Percentiles rank a stretch among this genome's conserved stretches.
These are phyloP conservation scores for Sciurus carolinensis DNA, from an alignment of 2,797 vertebrate genomes.

Conservation along the genomic window DNA sequence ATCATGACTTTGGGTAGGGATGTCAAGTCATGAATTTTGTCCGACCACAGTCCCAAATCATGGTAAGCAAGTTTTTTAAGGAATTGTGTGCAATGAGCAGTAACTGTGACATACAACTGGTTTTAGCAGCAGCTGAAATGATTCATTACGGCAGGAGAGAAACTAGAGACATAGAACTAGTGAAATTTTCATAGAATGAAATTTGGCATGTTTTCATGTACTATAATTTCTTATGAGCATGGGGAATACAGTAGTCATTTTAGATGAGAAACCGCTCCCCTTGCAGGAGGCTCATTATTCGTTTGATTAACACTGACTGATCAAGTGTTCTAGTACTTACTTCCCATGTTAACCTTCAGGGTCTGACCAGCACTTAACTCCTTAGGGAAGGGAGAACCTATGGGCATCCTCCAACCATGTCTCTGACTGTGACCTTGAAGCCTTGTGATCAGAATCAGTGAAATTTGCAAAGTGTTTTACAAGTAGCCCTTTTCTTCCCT, in stretches of 20 bases:
- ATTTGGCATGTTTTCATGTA: not conserved
- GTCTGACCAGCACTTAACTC: not conserved
- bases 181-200: not conserved
- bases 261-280: not conserved
- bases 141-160: not conserved
- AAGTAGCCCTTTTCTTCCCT: not conserved
- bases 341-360: not conserved
- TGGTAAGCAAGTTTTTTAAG: not conserved
- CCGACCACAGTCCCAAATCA: not conserved
- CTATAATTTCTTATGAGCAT: not conserved
- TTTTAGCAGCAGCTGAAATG: not conserved
- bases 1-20: not conserved
- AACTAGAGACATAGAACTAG: not conserved
- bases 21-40: not conserved
- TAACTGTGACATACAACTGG: not conserved
- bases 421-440: not conserved
- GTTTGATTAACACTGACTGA: not conserved
- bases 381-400: not conserved
- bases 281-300: not conserved
- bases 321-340: constrained; percentile 30
- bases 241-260: not conserved
- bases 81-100: not conserved
- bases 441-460: not conserved
- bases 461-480: not conserved
- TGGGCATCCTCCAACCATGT: not conserved